Evolutionary conservation across 2,888 invertebrate genomes (phyloP), one percentile per base, ranked within the genome.

Genomic region (Graphium colonna): DNA sequence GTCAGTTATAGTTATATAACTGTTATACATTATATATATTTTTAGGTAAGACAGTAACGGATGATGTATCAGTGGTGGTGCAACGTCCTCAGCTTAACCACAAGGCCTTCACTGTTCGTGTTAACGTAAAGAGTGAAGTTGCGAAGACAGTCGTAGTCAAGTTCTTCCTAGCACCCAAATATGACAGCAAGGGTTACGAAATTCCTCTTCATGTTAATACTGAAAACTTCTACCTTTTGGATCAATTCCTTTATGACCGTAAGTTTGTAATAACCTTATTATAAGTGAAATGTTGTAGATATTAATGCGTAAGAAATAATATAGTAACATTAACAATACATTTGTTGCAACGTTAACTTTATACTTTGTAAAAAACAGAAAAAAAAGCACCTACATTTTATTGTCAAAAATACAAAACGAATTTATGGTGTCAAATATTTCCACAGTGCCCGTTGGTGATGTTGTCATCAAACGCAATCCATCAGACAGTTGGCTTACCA

Each of bases 111-210:
- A 91, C 85, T 65, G 86, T 93, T 65, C 91, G 91, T 56, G 80
- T 94, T 42, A 79, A 90, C 21, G 90, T 95, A 17, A 88, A 90
- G 59, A 91, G 93, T 46, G 91, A 92, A 49, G 91, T 85, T 3
- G 67, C 79, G 45, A 71, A 82, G 65, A 91, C 87, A 52, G 85
- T 84, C 1, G 77, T 91, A 3, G 89, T 95, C 7, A 92, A 91
- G 57, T 82, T 93, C 55, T 95, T 92, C 91, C 68, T 94, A 38
- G 94, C 93, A 50, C 95, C 95, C 7, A 94, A 93, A 76, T 92
- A 91, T 69, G 92, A 94, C 68, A 89, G 91, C 64, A 75, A 84
- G 46, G 90, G 90, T 31, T 77, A 83, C 52, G 76, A 83, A 53
- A 77, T 92, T 33, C 88, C 92, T 61, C 79, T 93, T 36, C 78